phyloP scores from a whole-genome alignment of 2,113 vertebrate species.

The Pluvialis apricaria region DNA sequence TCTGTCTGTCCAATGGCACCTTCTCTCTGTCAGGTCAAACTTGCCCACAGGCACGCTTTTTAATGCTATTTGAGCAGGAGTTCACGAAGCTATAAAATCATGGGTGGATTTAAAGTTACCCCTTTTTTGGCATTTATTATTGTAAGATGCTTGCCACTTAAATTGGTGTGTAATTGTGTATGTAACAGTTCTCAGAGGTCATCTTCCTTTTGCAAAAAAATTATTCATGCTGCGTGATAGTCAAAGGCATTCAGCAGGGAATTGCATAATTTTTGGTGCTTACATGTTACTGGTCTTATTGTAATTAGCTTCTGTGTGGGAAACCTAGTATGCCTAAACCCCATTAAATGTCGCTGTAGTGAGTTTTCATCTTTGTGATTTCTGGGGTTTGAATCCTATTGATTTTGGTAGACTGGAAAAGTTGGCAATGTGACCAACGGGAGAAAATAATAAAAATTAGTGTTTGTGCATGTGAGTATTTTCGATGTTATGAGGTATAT shows the following conservation, averaged over 20 bases:
- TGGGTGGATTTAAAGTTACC: background rate
- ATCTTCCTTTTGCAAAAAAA: background rate
- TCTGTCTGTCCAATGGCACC: background rate
- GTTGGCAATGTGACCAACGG: too few relatives aligned
- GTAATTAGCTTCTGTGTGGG: background rate
- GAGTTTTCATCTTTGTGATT: background rate
- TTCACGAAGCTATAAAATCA: background rate
- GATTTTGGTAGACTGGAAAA: background rate
- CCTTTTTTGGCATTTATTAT: background rate
- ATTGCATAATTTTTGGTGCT: background rate
- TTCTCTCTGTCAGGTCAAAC: background rate
- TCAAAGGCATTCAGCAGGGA: background rate
- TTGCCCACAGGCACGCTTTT: background rate
- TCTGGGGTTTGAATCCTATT: background rate
- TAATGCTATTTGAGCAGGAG: background rate
- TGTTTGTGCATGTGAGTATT: background rate
- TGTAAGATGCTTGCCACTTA: background rate
- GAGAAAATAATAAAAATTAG: background rate
- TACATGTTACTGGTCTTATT: background rate
- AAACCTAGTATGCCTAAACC: background rate
- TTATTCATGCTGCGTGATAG: background rate
- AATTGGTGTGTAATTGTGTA: background rate
- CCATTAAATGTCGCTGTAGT: background rate
- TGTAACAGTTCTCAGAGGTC: background rate
- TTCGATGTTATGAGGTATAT: background rate